Evolutionary conservation across 2,797 vertebrate genomes (phyloP).

Genomic region (Sebastes flavidus): DNA sequence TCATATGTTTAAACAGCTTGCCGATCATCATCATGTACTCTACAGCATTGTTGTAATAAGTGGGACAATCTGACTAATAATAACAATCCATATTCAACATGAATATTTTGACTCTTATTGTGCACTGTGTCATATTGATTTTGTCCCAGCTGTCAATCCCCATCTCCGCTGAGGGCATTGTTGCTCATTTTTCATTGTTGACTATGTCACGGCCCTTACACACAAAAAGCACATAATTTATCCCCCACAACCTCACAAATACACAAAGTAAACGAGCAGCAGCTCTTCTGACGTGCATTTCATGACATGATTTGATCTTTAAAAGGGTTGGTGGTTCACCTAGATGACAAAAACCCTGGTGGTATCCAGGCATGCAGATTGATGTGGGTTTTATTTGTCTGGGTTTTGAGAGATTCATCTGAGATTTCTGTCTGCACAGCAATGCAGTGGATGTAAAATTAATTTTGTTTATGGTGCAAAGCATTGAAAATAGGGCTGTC

Average conservation of each 20-base stretch:
- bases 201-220: conserved; percentile 29
- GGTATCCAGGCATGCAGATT: not conserved
- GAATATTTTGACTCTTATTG: conserved; percentile 32
- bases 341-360: not conserved
- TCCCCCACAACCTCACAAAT: conserved; percentile 16
- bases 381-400: not conserved
- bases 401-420: too few relatives aligned
- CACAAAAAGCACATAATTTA: conserved; percentile 24
- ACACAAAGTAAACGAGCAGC: not conserved
- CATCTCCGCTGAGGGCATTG: conserved; percentile 21
- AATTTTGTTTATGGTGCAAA: too few relatives aligned
- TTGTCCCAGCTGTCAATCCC: conserved; percentile 28
- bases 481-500: too few relatives aligned
- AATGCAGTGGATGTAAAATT: too few relatives aligned
- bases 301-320: conserved; percentile 6
- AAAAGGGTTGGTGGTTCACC: not conserved
- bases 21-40: not conserved
- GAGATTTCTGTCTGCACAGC: too few relatives aligned
- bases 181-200: conserved; percentile 52
- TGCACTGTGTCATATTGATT: conserved; percentile 31
- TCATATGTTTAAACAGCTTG: not conserved
- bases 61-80: conserved; percentile 19
- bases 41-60: not conserved
- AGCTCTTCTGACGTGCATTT: conserved; percentile 5
- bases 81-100: not conserved